Conservation (phyloP, 2,113 vertebrate species). For the Strix uralensis region DNA sequence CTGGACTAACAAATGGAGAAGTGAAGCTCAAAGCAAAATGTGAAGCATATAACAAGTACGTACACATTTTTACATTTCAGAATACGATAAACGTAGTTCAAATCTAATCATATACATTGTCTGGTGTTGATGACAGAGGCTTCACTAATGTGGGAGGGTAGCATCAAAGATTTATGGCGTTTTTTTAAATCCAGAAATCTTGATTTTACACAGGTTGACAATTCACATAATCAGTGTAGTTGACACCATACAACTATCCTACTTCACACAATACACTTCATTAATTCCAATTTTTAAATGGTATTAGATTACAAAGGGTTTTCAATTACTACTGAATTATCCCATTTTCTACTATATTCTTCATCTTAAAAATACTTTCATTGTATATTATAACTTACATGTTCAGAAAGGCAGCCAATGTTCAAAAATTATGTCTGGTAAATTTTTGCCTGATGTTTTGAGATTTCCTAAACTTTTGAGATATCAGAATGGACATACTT, state of each 20-base stretch:
- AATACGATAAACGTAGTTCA: background rate
- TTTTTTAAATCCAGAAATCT: background rate
- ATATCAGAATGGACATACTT: background rate
- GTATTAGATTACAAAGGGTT: background rate
- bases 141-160: background rate
- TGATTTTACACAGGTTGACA: background rate
- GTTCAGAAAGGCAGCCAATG: background rate
- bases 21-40: background rate
- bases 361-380: background rate
- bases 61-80: background rate
- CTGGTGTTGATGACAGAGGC: background rate
- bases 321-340: background rate
- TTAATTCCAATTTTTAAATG: background rate
- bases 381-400: background rate
- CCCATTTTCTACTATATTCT: background rate
- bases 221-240: background rate
- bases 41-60: background rate
- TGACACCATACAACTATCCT: background rate
- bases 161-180: background rate
- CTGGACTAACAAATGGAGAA: background rate
- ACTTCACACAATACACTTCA: background rate
- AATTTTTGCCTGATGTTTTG: background rate
- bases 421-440: background rate
- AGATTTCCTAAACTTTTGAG: background rate
- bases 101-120: background rate